These are phyloP conservation scores for Rhodeus uyekii DNA, from an alignment of 2,797 vertebrate species.

Conservation along the genomic window DNA sequence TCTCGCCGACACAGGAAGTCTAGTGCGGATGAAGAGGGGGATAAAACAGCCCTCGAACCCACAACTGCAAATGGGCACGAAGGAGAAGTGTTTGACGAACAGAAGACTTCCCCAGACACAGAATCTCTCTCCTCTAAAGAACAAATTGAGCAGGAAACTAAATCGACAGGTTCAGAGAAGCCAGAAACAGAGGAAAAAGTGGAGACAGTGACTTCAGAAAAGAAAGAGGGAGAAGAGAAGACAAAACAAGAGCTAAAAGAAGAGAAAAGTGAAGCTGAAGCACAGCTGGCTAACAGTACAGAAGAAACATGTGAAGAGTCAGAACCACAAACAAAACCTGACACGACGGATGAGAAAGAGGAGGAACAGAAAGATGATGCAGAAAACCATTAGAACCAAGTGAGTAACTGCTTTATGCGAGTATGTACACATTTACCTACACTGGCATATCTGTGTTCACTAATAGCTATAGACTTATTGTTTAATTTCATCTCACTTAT, in stretches of 20 bases:
- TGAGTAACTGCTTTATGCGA: neutral
- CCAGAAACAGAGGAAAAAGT: conserved; percentile 3
- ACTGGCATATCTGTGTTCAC: neutral
- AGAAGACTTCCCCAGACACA: neutral
- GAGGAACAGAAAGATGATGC: conserved; percentile 45
- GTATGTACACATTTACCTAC: neutral
- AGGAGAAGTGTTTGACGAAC: conserved; percentile 46
- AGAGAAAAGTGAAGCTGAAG: conserved; percentile 22
- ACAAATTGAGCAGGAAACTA: conserved; percentile 31
- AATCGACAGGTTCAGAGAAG: neutral
- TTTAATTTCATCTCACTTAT: neutral
- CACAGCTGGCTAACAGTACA: conserved; percentile 10
- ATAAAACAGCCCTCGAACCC: neutral
- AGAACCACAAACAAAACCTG: conserved; percentile 20
- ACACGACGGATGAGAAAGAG: conserved; percentile 19
- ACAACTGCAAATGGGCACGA: conserved; percentile 29
- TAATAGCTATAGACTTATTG: neutral
- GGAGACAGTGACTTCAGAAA: conserved; percentile 15
- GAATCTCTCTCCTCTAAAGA: neutral
- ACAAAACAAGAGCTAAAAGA: neutral
- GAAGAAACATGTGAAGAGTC: conserved; percentile 25
- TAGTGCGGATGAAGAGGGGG: conserved; percentile 63
- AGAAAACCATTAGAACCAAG: conserved; percentile 8
- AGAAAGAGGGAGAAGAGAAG: neutral
- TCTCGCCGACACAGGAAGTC: conserved; percentile 72